Evolutionary conservation across 2,797 vertebrate genomes (phyloP).

Genomic region (Gymnocypris eckloni): DNA sequence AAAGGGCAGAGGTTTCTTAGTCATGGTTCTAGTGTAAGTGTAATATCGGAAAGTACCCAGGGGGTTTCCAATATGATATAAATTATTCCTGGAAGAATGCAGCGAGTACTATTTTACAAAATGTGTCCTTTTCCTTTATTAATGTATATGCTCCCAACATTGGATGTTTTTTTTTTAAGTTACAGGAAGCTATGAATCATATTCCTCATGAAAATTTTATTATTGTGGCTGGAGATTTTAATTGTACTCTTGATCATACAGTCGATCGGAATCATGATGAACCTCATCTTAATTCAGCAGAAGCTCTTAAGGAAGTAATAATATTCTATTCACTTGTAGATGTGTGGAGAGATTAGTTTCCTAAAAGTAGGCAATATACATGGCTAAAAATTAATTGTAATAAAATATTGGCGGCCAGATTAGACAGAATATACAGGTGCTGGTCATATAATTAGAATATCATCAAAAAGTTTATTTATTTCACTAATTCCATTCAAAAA

Average conservation of each 20-base stretch:
- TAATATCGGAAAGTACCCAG: too few species aligned
- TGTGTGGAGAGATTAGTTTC: too few species aligned
- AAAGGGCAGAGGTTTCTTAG: too few species aligned
- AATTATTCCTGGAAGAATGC: conserved; percentile 1
- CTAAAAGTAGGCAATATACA: not conserved
- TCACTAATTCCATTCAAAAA: too few species aligned
- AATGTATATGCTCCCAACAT: not conserved
- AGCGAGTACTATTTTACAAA: not conserved
- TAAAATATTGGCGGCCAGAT: not conserved
- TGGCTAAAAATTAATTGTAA: not conserved
- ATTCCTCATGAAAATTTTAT: not conserved
- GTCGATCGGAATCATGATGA: not conserved
- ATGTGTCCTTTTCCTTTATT: not conserved
- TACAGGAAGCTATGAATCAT: not conserved
- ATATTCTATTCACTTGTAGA: not conserved
- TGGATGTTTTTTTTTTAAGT: not conserved
- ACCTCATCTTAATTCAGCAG: not conserved
- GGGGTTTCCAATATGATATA: not conserved
- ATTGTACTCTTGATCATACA: not conserved
- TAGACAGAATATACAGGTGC: not conserved
- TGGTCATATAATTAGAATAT: too few species aligned
- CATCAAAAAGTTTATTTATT: too few species aligned
- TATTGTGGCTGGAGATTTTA: too few species aligned
- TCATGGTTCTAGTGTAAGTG: too few species aligned
- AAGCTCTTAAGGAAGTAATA: not conserved